phyloP scores from a whole-genome alignment of 2,888 invertebrate species.

The Phaedon cochleariae region DNA sequence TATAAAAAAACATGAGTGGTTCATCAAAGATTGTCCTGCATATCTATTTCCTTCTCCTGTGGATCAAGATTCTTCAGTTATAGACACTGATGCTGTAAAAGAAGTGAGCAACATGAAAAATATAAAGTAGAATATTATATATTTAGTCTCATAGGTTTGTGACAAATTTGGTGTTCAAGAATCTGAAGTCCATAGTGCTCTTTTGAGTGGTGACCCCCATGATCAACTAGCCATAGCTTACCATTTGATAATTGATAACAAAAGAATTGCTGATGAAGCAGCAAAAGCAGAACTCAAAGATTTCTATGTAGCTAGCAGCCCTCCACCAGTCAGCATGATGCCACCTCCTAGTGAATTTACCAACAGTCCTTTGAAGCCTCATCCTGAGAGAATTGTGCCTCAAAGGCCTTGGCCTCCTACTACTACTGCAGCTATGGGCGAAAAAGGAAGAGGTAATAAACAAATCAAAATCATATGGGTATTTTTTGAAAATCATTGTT shows the following conservation, averaged over 20 bases:
- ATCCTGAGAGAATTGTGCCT: conserved; percentile 93
- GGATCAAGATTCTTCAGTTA: conserved; percentile 97
- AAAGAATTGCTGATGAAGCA: conserved; percentile 94
- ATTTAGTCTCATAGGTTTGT: conserved; percentile 62
- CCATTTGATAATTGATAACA: conserved; percentile 98
- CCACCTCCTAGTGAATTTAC: conserved; percentile 62
- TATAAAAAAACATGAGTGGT: conserved; percentile 99
- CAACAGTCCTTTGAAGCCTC: conserved; percentile 71
- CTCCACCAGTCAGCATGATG: conserved; percentile 72
- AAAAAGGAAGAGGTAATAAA: conserved; percentile 55
- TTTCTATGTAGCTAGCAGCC: conserved; percentile 93
- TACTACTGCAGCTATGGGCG: conserved; percentile 58
- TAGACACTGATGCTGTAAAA: conserved; percentile 94
- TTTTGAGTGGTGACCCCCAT: conserved; percentile 95
- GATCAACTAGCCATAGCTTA: conserved; percentile 99
- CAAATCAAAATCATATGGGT: too few species aligned
- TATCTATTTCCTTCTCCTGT: conserved; percentile 98
- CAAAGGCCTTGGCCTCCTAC: conserved; percentile 66
- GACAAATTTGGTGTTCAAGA: conserved; percentile 96
- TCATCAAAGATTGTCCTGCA: conserved; percentile 94
- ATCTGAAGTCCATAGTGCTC: conserved; percentile 91
- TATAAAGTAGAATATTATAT: neutral
- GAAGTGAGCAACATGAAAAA: conserved; percentile 65
- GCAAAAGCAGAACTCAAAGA: conserved; percentile 92
- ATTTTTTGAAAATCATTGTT: too few species aligned